These are phyloP conservation scores for Branchipolynoe longqiensis DNA, from an alignment of 2,888 invertebrate species.

Conservation along the genomic window DNA sequence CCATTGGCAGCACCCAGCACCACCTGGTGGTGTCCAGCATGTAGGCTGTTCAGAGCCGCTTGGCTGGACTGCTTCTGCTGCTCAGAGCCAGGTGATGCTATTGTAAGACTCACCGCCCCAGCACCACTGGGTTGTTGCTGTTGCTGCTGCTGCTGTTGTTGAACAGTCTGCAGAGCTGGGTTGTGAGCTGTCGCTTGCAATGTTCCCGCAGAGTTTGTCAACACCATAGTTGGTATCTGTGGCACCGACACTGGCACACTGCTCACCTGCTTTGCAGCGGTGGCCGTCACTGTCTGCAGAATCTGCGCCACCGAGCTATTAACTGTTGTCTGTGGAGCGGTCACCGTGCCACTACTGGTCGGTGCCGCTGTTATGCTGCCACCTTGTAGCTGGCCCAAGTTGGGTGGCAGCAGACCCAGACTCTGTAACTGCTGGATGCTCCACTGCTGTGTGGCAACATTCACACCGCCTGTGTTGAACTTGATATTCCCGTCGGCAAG, in stretches of 20 bases:
- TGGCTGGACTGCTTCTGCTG: too few species aligned
- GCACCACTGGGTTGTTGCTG: too few species aligned
- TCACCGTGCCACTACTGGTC: background rate
- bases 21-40: conserved; percentile 49
- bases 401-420: conserved; percentile 35
- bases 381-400: conserved; percentile 1
- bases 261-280: conserved; percentile 32
- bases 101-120: too few species aligned
- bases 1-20: conserved; percentile 33
- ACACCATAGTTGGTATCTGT: background rate
- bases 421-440: conserved; percentile 71
- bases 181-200: too few species aligned
- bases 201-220: conserved; percentile 3
- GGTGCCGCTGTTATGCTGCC: background rate
- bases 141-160: background rate
- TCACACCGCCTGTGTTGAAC: conserved; percentile 73
- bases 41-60: conserved; percentile 13
- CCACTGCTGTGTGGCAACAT: conserved; percentile 70
- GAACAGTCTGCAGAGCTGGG: conserved; percentile 7
- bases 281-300: conserved; percentile 35
- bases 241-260: background rate
- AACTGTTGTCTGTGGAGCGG: background rate
- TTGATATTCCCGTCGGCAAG: conserved; percentile 68
- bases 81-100: too few species aligned
- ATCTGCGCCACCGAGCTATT: conserved; percentile 39